These are phyloP conservation scores for Ichneumoninae sp. DNA, from an alignment of 2,888 invertebrate species.

Conservation along the genomic window DNA sequence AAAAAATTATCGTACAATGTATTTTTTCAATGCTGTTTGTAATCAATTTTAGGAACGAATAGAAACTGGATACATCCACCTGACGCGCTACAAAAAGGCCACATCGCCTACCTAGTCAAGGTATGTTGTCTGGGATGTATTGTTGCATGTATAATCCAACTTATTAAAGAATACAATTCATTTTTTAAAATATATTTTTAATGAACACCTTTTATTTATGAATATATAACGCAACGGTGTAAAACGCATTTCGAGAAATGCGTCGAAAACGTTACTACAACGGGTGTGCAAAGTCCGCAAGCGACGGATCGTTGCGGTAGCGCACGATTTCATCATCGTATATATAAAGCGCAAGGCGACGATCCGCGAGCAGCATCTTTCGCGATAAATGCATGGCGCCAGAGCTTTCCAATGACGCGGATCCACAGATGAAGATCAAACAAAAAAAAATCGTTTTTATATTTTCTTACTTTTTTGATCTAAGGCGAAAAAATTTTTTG, in stretches of 20 bases:
- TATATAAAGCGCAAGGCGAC: slow-evolving; percentile 21
- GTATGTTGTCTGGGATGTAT: slow-evolving; percentile 84
- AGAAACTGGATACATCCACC: slow-evolving; percentile 97
- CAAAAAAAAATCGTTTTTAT: not conserved
- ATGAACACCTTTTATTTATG: not conserved
- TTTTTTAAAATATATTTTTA: not conserved
- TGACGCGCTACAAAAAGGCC: slow-evolving; percentile 96
- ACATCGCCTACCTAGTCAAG: slow-evolving; percentile 99
- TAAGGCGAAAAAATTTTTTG: not conserved
- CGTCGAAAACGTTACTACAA: slow-evolving; percentile 25
- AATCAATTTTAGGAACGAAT: slow-evolving; percentile 82
- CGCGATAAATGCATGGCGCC: slow-evolving; percentile 53
- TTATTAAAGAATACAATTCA: not conserved
- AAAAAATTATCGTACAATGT: not conserved
- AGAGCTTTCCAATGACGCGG: slow-evolving; percentile 28
- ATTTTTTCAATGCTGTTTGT: slow-evolving; percentile 2
- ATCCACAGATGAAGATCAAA: not conserved
- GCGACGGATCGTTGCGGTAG: slow-evolving; percentile 64
- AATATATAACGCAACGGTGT: not conserved
- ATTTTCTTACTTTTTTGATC: not conserved
- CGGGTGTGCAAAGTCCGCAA: slow-evolving; percentile 60
- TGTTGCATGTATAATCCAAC: not conserved
- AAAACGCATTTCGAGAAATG: slow-evolving; percentile 16
- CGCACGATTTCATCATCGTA: slow-evolving; percentile 55
- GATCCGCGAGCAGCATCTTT: slow-evolving; percentile 36